Conservation (phyloP, 2,113 vertebrate genomes). For the Sterrhoptilus dennistouni region DNA sequence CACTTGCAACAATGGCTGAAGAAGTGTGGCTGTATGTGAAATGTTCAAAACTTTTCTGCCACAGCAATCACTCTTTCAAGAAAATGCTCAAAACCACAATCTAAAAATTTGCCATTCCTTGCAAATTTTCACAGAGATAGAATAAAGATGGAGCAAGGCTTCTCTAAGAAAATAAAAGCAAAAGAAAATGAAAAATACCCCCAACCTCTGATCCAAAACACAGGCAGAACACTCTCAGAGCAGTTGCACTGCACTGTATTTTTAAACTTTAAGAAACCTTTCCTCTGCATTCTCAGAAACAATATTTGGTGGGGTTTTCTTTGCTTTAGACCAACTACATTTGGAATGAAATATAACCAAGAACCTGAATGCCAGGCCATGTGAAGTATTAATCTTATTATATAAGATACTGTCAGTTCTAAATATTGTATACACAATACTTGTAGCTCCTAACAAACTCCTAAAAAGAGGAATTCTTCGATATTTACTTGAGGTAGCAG, state of each 20-base stretch:
- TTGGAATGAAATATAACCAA: not conserved
- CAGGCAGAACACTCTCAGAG: not conserved
- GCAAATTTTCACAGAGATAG: not conserved
- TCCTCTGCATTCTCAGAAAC: not conserved
- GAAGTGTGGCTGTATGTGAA: not conserved
- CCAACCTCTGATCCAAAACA: not conserved
- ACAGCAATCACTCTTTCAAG: not conserved
- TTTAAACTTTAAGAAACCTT: not conserved
- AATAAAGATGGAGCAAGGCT: not conserved
- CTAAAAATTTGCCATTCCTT: not conserved
- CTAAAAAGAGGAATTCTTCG: not conserved
- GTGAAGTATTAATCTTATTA: not conserved
- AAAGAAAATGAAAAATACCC: not conserved
- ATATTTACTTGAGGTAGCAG: not conserved
- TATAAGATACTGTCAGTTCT: not conserved
- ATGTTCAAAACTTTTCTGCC: not conserved
- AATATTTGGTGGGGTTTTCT: not conserved
- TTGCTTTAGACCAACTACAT: not conserved
- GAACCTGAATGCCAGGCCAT: not conserved
- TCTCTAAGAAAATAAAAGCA: not conserved
- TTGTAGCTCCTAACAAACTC: not conserved
- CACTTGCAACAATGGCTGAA: not conserved
- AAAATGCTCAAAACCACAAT: not conserved
- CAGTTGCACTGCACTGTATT: not conserved
- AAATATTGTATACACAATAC: not conserved